Base-by-base conservation (phyloP, 2,797 vertebrate genomes). In the Otus scops region DNA sequence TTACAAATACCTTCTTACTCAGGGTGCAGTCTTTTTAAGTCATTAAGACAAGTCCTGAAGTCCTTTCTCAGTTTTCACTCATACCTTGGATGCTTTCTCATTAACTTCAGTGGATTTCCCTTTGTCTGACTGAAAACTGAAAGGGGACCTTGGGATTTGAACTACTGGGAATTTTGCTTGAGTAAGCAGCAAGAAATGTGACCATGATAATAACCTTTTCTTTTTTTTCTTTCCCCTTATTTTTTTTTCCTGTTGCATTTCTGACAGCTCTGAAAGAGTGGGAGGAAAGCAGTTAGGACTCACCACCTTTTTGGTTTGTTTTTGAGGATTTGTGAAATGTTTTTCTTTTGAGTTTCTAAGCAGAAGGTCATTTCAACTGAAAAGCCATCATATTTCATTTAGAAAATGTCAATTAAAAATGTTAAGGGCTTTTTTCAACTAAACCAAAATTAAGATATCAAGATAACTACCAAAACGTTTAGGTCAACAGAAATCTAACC, bases 221-320 rank as follows among this genome's bases (percentile, higher is more conserved):
- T 23, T 64, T 90, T 64, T 61, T 73, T 75, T 39, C 13, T 60
- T 60, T 70, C 48, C 53, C 8, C 17, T 15, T 26, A 5, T 51
- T 71, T 81, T 84, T 83, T 83, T 83, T 87, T 27, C 60, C 70
- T 38, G 67, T 74, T 93, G 84, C 30, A 85, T 94, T 96, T 94
- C 86, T 96, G 83, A 96, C 92, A 94, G 88, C 43, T 89, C 80
- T 76, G 88, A 89, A 95, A 60, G 86, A 89, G 86, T 89, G 63
- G 86, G 90, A 96, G 63, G 83, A 91, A 92, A 95, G 70, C 54
- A 8, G 14, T 59, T 73, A 94, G 74, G 77, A 82, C 77, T 92
- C 32, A 28, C 26, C 47, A 81, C 36, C 18, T 94, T 93, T 93
- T 64, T 68, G 18, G 32, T 45, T 91, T 95, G 60, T 74, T 96